Percentiles rank a stretch among this genome's conserved stretches.
Evolutionary conservation across 2,113 vertebrate species (phyloP).

Genomic region (Mesitornis unicolor): DNA sequence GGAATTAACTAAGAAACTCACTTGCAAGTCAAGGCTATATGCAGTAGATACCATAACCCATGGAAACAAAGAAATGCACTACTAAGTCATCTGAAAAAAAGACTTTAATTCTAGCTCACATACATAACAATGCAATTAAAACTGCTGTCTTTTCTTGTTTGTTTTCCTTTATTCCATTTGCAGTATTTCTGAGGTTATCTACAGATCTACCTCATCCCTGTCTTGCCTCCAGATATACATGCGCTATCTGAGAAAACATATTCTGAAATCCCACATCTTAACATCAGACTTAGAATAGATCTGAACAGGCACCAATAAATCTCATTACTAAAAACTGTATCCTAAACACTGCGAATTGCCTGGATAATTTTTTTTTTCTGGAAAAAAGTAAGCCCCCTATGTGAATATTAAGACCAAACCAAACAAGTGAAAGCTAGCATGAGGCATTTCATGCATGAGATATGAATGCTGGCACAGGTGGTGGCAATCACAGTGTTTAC

Average conservation of each 20-base stretch:
- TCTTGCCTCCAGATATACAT: background rate
- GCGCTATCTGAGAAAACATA: background rate
- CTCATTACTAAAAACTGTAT: background rate
- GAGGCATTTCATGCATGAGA: background rate
- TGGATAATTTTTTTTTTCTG: background rate
- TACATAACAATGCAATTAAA: background rate
- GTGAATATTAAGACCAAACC: background rate
- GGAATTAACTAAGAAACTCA: background rate
- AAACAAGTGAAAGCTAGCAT: background rate
- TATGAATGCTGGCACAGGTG: background rate
- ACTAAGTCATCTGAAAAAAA: background rate
- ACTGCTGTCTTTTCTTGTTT: background rate
- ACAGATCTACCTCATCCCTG: background rate
- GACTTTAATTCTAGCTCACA: background rate
- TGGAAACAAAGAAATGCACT: background rate
- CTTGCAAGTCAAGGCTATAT: background rate
- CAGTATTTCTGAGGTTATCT: background rate
- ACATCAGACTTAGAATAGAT: background rate
- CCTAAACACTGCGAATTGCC: background rate
- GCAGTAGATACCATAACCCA: background rate
- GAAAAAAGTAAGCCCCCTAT: background rate
- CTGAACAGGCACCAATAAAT: background rate
- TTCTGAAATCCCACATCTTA: background rate
- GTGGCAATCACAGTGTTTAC: background rate
- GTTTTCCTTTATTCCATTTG: background rate